phyloP scores from a whole-genome alignment of 2,113 vertebrate species.

The Hydrochoerus hydrochaeris region DNA sequence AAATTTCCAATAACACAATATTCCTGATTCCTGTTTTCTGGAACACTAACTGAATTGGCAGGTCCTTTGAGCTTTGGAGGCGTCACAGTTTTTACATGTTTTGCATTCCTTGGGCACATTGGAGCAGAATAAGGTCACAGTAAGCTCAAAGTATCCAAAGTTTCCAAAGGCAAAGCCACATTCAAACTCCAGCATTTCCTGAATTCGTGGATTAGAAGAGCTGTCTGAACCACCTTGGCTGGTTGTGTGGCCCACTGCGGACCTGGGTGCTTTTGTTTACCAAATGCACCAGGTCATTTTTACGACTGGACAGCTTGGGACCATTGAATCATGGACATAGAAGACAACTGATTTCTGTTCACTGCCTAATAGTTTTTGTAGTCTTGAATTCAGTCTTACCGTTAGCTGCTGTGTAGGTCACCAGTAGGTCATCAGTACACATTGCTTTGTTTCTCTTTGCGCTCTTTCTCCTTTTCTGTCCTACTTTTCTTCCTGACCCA shows the following conservation, averaged over 20 bases:
- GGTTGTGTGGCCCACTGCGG: background rate
- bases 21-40: background rate
- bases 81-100: background rate
- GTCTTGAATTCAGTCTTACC: background rate
- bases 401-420: too few relatives aligned
- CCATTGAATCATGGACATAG: background rate
- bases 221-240: background rate
- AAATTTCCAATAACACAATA: background rate
- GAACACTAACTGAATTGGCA: background rate
- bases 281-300: background rate
- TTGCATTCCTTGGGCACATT: background rate
- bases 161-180: slow-evolving; percentile 30
- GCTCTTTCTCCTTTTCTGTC: background rate
- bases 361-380: background rate
- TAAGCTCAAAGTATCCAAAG: background rate
- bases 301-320: background rate
- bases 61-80: background rate
- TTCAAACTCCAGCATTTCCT: background rate
- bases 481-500: background rate
- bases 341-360: background rate
- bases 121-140: background rate
- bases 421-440: background rate
- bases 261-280: background rate
- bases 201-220: background rate
- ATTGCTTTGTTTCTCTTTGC: background rate